phyloP scores from a whole-genome alignment of 35 echinoderm and acorn worm species.

The Apostichopus japonicus region DNA sequence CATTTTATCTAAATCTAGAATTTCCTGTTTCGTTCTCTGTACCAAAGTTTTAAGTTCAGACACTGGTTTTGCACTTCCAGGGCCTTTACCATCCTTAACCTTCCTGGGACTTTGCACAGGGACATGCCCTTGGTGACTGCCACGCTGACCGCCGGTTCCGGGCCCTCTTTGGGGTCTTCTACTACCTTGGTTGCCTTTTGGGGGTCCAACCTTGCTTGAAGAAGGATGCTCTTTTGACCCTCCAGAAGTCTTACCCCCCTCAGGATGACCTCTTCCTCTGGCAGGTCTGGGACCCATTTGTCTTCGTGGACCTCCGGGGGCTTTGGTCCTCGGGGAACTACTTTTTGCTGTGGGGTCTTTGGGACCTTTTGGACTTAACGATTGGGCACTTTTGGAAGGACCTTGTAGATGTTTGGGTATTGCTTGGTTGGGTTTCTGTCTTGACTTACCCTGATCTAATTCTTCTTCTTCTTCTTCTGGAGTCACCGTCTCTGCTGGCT shows the following conservation, averaged over 20 bases:
- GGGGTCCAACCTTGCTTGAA: constrained; percentile 14
- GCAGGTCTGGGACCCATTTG: constrained; percentile 9
- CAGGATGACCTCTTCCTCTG: constrained; percentile 14
- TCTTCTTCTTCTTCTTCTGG: not conserved
- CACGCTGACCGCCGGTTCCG: constrained; percentile 37
- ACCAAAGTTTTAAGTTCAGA: constrained; percentile 73
- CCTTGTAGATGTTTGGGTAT: constrained; percentile 50
- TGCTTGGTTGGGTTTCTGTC: constrained; percentile 30
- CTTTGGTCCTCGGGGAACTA: not conserved
- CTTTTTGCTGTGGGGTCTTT: not conserved
- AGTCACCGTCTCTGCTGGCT: not conserved
- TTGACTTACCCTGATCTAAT: not conserved
- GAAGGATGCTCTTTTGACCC: not conserved
- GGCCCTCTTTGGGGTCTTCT: constrained; percentile 42
- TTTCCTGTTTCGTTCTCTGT: constrained; percentile 70
- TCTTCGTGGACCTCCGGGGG: constrained; percentile 26
- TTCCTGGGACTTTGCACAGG: not conserved
- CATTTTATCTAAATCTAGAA: constrained; percentile 84
- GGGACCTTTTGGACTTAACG: constrained; percentile 21
- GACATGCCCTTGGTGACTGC: not conserved
- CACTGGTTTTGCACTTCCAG: constrained; percentile 81
- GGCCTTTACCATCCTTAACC: constrained; percentile 30
- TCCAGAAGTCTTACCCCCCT: not conserved
- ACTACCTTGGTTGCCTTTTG: constrained; percentile 25
- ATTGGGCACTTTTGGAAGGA: constrained; percentile 57